Percentiles rank a stretch among this genome's conserved stretches.
phyloP scores from a whole-genome alignment of 2,888 invertebrate genomes.

The Scaptomyza tumidula region DNA sequence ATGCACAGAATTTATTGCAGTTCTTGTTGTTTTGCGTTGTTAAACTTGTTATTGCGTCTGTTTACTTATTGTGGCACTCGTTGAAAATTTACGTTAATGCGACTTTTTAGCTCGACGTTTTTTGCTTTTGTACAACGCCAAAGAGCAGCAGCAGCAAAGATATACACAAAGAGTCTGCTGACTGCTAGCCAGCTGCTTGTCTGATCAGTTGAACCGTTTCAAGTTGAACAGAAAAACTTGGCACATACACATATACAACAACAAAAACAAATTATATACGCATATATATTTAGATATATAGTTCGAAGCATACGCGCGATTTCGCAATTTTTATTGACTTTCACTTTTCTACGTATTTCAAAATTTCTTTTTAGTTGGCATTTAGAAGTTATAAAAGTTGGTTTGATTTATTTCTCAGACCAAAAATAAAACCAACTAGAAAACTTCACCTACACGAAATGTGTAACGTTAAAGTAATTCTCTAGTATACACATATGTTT shows the following conservation, averaged over 20 bases:
- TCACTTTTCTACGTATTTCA: conserved; percentile 46
- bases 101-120: conserved; percentile 54
- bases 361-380: neutral
- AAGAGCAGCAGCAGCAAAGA: conserved; percentile 20
- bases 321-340: conserved; percentile 75
- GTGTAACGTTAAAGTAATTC: conserved; percentile 21
- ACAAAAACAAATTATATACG: conserved; percentile 13
- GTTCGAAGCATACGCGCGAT: conserved; percentile 61
- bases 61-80: conserved; percentile 38
- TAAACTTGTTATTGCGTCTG: conserved; percentile 38
- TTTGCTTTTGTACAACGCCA: conserved; percentile 32
- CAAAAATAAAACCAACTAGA: conserved; percentile 12
- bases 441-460: conserved; percentile 6
- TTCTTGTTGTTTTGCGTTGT: conserved; percentile 30
- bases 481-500: conserved; percentile 51
- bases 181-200: conserved; percentile 23
- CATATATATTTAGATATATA: conserved; percentile 35
- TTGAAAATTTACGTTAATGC: conserved; percentile 64
- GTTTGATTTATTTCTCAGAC: neutral
- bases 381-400: conserved; percentile 7
- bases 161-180: conserved; percentile 56
- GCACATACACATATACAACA: conserved; percentile 30
- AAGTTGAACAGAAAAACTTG: conserved; percentile 48
- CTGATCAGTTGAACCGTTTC: conserved; percentile 37
- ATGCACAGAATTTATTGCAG: conserved; percentile 50